Conservation (phyloP, 2,888 invertebrate genomes). For the Agrotis puta region DNA sequence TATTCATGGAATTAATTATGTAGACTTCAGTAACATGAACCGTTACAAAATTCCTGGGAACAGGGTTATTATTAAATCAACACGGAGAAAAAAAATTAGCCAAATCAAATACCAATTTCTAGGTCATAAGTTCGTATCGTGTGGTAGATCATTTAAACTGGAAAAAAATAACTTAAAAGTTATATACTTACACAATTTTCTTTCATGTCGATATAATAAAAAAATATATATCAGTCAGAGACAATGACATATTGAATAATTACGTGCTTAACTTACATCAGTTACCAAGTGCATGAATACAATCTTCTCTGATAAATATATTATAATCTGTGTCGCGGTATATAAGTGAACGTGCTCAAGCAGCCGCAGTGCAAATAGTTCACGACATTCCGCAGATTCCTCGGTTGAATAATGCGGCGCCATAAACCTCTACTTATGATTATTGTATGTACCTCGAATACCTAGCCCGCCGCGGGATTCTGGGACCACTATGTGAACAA, state of each 20-base stretch:
- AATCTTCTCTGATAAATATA: slow-evolving; percentile 15
- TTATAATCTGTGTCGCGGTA: slow-evolving; percentile 35
- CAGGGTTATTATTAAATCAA: neutral
- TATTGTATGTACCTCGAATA: slow-evolving; percentile 53
- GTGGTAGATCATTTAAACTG: neutral
- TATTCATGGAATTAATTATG: neutral
- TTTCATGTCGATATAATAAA: neutral
- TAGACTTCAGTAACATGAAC: neutral
- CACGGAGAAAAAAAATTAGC: neutral
- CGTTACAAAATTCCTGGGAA: neutral
- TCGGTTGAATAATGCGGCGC: slow-evolving; percentile 51
- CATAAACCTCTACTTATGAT: slow-evolving; percentile 57
- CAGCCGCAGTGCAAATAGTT: slow-evolving; percentile 55
- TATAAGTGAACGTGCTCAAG: slow-evolving; percentile 25
- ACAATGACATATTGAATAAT: neutral
- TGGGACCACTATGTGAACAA: slow-evolving; percentile 34
- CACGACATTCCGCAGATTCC: slow-evolving; percentile 53
- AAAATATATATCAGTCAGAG: neutral
- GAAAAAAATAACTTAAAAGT: neutral
- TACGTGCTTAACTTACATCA: neutral
- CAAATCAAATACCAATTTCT: neutral
- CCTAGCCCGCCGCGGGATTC: slow-evolving; percentile 32
- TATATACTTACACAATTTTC: neutral
- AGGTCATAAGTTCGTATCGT: neutral
- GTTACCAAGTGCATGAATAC: neutral